Conservation (phyloP, 1,140 invertebrate species). For the Pachyrhynchus sulphureomaculatus region DNA sequence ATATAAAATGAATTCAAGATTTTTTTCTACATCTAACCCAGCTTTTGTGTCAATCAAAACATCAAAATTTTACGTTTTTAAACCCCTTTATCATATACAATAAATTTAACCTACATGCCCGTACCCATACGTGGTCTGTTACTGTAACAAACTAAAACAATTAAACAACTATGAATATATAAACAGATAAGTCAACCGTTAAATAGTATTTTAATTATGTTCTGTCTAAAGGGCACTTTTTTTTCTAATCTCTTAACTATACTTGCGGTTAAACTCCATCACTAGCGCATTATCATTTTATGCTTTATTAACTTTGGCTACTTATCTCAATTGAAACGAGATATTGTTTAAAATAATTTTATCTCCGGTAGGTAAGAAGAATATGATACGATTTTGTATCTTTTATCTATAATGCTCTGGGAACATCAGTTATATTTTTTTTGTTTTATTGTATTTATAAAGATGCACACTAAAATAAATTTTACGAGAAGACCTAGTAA, state of each 20-base stretch:
- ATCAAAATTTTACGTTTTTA: no score
- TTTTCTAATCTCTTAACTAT: constrained; percentile 20
- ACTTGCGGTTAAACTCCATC: constrained; percentile 15
- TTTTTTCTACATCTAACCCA: no score
- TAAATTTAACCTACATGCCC: no score
- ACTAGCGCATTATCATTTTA: constrained; percentile 23
- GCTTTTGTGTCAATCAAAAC: no score
- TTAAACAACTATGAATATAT: constrained; percentile 25
- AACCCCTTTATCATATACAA: no score
- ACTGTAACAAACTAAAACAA: constrained; percentile 11
- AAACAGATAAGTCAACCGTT: constrained; percentile 13
- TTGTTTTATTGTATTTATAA: no score
- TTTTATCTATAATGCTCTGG: neutral
- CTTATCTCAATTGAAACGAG: constrained; percentile 12
- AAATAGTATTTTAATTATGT: constrained; percentile 21
- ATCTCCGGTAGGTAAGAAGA: constrained; percentile 18
- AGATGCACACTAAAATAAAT: no score
- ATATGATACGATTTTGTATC: neutral
- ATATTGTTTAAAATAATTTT: constrained; percentile 11
- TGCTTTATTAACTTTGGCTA: constrained; percentile 21
- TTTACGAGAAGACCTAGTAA: no score
- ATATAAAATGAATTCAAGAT: no score
- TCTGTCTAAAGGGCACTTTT: constrained; percentile 12
- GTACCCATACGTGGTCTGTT: no score
- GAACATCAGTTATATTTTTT: no score